Conservation (phyloP, 1,140 invertebrate species). For the Euwallacea fornicatus region DNA sequence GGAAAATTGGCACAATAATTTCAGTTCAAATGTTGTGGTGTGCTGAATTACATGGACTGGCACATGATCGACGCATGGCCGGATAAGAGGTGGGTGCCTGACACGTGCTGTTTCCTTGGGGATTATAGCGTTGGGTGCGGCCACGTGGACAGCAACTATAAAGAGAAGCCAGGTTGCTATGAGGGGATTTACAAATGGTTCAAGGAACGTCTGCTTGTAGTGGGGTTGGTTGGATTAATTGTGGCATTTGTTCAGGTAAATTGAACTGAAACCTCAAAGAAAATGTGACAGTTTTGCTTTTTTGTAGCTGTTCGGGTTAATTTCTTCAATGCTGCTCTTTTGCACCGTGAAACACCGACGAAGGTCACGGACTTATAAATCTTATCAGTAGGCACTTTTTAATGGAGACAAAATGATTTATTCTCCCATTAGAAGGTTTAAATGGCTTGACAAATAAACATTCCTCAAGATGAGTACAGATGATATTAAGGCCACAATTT, state of each 20-base stretch:
- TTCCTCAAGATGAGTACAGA: too few species aligned
- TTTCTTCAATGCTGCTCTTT: slow-evolving; percentile 75
- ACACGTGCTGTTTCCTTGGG: slow-evolving; percentile 73
- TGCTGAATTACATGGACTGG: slow-evolving; percentile 81
- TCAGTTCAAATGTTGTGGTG: slow-evolving; percentile 84
- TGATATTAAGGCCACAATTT: too few species aligned
- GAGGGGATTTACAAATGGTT: slow-evolving; percentile 70
- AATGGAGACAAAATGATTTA: too few species aligned
- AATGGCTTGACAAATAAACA: too few species aligned
- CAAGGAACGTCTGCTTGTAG: slow-evolving; percentile 67
- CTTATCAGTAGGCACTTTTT: slow-evolving; percentile 35
- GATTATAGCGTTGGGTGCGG: slow-evolving; percentile 54
- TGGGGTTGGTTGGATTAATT: slow-evolving; percentile 69
- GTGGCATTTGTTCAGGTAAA: slow-evolving; percentile 69
- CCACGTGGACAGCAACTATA: slow-evolving; percentile 55
- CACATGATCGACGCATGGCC: slow-evolving; percentile 79
- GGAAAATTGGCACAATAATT: slow-evolving; percentile 15
- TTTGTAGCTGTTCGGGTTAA: slow-evolving; percentile 70
- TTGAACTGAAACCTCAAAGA: not conserved
- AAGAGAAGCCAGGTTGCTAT: slow-evolving; percentile 71
- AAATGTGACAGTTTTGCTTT: not conserved
- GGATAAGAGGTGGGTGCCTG: slow-evolving; percentile 70
- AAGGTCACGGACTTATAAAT: slow-evolving; percentile 55
- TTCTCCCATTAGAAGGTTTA: too few species aligned
- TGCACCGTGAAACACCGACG: slow-evolving; percentile 73